A percentile compares a stretch with the other conserved stretches of the same genome.
phyloP scores from a whole-genome alignment of 2,888 invertebrate species.

The Bembecia ichneumoniformis region DNA sequence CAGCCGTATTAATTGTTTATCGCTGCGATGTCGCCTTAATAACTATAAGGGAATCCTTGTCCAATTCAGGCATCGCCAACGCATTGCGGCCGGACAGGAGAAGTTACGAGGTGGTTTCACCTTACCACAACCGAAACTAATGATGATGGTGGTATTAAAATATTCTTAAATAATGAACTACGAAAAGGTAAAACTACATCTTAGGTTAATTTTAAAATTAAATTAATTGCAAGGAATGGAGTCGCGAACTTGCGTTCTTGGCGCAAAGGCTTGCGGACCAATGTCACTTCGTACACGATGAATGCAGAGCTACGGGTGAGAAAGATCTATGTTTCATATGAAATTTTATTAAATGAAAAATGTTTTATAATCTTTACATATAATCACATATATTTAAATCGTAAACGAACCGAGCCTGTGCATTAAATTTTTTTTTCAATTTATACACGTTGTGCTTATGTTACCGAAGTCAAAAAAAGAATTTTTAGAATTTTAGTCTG shows the following conservation, averaged over 20 bases:
- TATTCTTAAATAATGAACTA: conserved; percentile 4
- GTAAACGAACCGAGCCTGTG: no score
- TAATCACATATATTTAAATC: no score
- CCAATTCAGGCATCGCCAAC: conserved; percentile 40
- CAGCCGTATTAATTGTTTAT: no score
- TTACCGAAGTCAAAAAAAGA: no score
- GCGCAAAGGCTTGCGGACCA: conserved; percentile 58
- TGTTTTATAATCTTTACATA: background rate
- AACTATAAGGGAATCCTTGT: no score
- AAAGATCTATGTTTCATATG: background rate
- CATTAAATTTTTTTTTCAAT: no score
- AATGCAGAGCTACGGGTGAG: conserved; percentile 56
- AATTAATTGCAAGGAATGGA: conserved; percentile 40
- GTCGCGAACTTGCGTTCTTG: conserved; percentile 45
- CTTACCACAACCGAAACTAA: conserved; percentile 44
- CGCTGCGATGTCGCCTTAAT: no score
- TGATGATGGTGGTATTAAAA: conserved; percentile 56
- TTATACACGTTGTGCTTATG: no score
- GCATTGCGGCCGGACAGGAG: conserved; percentile 47
- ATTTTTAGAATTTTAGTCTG: no score
- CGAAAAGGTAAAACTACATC: background rate
- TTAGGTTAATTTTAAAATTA: no score
- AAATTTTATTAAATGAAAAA: background rate
- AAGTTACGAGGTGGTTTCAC: conserved; percentile 41
- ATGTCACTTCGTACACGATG: conserved; percentile 54